Percentiles rank a stretch among this genome's conserved stretches.
These are phyloP conservation scores for Eledona agricola DNA, from an alignment of 2,888 invertebrate genomes.

Conservation along the genomic window DNA sequence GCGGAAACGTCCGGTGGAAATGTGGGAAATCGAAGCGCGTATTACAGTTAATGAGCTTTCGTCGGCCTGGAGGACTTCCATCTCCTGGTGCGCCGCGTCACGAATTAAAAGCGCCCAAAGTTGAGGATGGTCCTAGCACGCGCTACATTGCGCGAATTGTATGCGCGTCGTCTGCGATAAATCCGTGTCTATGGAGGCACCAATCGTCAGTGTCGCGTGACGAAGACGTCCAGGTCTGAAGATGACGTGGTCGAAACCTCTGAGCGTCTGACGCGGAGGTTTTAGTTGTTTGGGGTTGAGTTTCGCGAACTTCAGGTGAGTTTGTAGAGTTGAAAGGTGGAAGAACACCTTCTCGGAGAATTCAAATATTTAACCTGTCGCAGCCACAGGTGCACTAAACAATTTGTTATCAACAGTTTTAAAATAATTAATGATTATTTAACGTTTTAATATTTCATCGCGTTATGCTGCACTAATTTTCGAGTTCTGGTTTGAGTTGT, in stretches of 20 bases:
- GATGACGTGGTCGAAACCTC: constrained; percentile 27
- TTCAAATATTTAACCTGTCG: no score
- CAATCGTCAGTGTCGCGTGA: constrained; percentile 37
- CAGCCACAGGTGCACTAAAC: no score
- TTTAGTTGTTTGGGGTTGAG: constrained; percentile 20
- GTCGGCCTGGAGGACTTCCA: neutral
- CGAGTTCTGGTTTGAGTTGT: no score
- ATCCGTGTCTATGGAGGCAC: constrained; percentile 32
- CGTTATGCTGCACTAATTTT: no score
- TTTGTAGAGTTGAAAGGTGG: no score
- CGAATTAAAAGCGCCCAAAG: constrained; percentile 24
- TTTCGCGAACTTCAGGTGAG: constrained; percentile 20
- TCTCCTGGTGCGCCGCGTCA: neutral
- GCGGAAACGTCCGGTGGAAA: no score
- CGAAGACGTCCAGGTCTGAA: constrained; percentile 22
- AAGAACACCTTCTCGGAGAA: no score
- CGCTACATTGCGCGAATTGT: constrained; percentile 36
- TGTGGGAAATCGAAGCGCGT: no score
- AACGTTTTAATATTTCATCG: no score
- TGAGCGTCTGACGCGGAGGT: constrained; percentile 17
- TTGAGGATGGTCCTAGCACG: constrained; percentile 23
- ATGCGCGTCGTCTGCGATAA: constrained; percentile 32
- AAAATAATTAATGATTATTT: no score
- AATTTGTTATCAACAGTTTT: no score
- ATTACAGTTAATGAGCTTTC: no score